Percentiles rank a stretch among this genome's conserved stretches.
Evolutionary conservation across 2,888 invertebrate genomes (phyloP).

Genomic region (Dermolepida albohirtum): DNA sequence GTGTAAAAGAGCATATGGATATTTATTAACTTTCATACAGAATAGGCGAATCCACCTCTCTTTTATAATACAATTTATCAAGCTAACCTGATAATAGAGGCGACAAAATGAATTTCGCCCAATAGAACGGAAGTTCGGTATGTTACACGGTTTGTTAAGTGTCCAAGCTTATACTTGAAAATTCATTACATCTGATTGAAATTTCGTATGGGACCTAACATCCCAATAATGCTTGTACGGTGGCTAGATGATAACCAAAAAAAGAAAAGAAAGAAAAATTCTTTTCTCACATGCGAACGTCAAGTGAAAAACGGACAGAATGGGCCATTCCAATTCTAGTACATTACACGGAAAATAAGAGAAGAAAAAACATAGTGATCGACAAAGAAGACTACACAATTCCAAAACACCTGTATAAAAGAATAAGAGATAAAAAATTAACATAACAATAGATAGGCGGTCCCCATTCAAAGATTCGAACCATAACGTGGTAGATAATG

Average conservation of each 20-base stretch:
- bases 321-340: slow-evolving; percentile 40
- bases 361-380: slow-evolving; percentile 34
- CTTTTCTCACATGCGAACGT: slow-evolving; percentile 34
- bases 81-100: too few relatives aligned
- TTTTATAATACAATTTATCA: too few relatives aligned
- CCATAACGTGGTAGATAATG: slow-evolving; percentile 63
- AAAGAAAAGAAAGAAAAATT: too few relatives aligned
- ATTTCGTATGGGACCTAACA: slow-evolving; percentile 21
- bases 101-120: slow-evolving; percentile 22
- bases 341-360: slow-evolving; percentile 41
- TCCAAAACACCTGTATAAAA: slow-evolving; percentile 66
- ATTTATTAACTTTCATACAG: too few relatives aligned
- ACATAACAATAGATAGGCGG: slow-evolving; percentile 65
- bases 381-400: slow-evolving; percentile 56
- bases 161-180: slow-evolving; percentile 37
- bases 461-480: slow-evolving; percentile 57
- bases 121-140: slow-evolving; percentile 38
- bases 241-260: slow-evolving; percentile 23
- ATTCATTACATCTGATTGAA: slow-evolving; percentile 40
- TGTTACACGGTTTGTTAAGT: slow-evolving; percentile 25
- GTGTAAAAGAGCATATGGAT: too few relatives aligned
- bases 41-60: too few relatives aligned
- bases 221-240: slow-evolving; percentile 2
- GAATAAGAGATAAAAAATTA: slow-evolving; percentile 65
- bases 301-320: slow-evolving; percentile 32